Base-by-base conservation (phyloP, 2,888 invertebrate genomes). In the Bombylius discolor region DNA sequence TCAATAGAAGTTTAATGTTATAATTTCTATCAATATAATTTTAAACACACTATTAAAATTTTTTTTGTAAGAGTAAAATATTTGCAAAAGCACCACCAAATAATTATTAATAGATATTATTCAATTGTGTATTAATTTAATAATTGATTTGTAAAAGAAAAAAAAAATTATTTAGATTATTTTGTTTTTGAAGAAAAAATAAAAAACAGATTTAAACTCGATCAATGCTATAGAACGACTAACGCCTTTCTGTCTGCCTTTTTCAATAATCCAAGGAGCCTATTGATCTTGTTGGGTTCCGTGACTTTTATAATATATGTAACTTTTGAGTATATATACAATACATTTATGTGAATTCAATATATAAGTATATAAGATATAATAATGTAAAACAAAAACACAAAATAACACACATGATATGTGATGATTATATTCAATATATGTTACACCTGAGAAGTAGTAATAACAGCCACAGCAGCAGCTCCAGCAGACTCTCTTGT, bases 231-330 rank as follows among this genome's bases (percentile, higher is more conserved):
- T 68, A 66, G 72, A 72, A 72, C 72, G 71, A 74, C 73, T 73
- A 73, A 72, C 71, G 72, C 73, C 74, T 74, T 66, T 68, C 70
- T 72, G 72, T 73, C 72, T 73, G 71, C 72, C 74, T 72, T 69
- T 68, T 70, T 70, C 73, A 68, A 67, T 65, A 66, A 65, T 64
- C 65, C 64, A 61, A 62, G 62, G 42, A 50, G 46, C 47, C 47
- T 50, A 50, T 58, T 56, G 60, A 61, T 59, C 57, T 61, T 61
- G 55, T 59, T 61, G 58, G 59, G 61, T 61, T 62, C 61, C 60
- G 61, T 61, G 62, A 61, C 61, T 61, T 11, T 11, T 59, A 60
- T 60, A 60, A 58, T 55, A 51, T 50, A 51, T 47, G 49, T 47
- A 49, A 2, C 23, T 23, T 23, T 23, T 23, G 5, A 1, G 39